These are phyloP conservation scores for Molanna angustata DNA, from an alignment of 2,888 invertebrate species.

Conservation along the genomic window DNA sequence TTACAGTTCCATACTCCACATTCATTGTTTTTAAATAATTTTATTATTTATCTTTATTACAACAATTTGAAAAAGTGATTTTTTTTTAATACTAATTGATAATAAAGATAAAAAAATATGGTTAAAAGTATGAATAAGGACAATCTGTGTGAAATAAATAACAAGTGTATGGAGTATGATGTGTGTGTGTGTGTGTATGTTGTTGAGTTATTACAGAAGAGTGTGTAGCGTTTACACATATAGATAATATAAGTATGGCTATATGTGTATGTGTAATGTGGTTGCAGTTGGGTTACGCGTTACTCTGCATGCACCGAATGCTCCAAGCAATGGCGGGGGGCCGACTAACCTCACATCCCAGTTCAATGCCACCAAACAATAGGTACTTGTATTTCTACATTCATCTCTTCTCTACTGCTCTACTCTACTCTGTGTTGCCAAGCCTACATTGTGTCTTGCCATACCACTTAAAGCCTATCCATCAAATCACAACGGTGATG, in stretches of 20 bases:
- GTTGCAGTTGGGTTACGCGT: slow-evolving; percentile 90
- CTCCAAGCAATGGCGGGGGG: slow-evolving; percentile 51
- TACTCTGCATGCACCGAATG: slow-evolving; percentile 84
- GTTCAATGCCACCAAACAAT: slow-evolving; percentile 57
- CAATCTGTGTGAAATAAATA: too few relatives aligned
- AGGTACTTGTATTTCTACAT: slow-evolving; percentile 43
- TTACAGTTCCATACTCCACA: too few relatives aligned
- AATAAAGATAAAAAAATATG: too few relatives aligned
- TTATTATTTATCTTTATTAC: too few relatives aligned
- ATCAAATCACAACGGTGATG: too few relatives aligned
- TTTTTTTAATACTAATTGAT: too few relatives aligned
- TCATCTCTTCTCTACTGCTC: slow-evolving; percentile 1
- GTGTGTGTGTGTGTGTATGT: neutral
- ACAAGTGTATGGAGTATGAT: too few relatives aligned
- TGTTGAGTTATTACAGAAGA: neutral
- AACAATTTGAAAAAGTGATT: too few relatives aligned
- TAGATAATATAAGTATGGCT: slow-evolving; percentile 22
- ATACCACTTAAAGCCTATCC: neutral
- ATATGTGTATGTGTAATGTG: slow-evolving; percentile 47
- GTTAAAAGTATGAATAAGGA: too few relatives aligned
- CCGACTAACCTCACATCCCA: slow-evolving; percentile 56
- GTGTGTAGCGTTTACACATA: slow-evolving; percentile 14
- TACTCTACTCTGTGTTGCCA: slow-evolving; percentile 8
- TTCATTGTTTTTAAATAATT: too few relatives aligned
- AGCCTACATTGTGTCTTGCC: slow-evolving; percentile 7